phyloP scores from a whole-genome alignment of 1,140 invertebrate species.

The Charaxes varanes region DNA sequence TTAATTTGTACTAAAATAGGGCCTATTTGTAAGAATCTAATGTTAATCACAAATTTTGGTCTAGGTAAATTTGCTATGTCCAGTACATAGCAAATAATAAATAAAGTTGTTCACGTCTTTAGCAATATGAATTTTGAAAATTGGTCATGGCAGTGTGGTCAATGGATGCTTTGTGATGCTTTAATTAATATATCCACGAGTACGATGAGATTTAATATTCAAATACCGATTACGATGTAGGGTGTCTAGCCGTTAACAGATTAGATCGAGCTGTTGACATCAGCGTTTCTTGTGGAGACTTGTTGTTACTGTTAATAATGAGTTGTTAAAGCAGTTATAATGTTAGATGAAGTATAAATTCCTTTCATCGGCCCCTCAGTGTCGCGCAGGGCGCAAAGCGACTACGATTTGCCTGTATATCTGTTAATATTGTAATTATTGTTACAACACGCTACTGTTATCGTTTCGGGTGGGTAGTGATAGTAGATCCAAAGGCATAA shows the following conservation, averaged over 20 bases:
- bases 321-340: conserved; percentile 14
- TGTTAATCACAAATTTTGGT: conserved; percentile 25
- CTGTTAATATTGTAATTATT: background rate
- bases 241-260: background rate
- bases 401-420: conserved; percentile 2
- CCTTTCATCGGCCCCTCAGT: background rate
- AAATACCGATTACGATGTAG: background rate
- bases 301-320: conserved; percentile 32
- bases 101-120: conserved; percentile 20
- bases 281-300: conserved; percentile 3
- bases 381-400: conserved; percentile 24
- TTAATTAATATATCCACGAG: no score
- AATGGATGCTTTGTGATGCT: conserved; percentile 1
- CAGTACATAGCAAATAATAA: no score
- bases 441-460: conserved; percentile 1
- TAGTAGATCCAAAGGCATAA: conserved; percentile 48
- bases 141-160: conserved; percentile 12
- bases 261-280: background rate
- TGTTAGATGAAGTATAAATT: background rate
- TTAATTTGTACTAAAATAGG: conserved; percentile 29
- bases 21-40: conserved; percentile 38
- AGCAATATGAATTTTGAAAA: conserved; percentile 12
- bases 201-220: background rate
- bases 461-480: conserved; percentile 1
- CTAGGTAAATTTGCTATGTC: conserved; percentile 29